Evolutionary conservation across 1,140 invertebrate genomes (phyloP).

Genomic region (Tachypleus tridentatus): DNA sequence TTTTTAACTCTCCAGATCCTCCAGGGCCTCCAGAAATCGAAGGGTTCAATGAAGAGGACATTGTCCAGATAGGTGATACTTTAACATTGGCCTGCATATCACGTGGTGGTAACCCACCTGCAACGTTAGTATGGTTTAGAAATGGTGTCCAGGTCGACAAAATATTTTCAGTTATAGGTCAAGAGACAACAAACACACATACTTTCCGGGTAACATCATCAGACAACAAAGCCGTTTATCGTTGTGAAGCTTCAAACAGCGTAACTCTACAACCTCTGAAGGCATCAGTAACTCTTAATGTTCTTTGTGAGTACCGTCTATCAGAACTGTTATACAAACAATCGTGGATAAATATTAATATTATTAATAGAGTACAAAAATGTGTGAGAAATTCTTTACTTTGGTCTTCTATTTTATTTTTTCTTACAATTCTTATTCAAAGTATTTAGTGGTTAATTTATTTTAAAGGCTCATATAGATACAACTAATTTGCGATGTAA

Average conservation of each 20-base stretch:
- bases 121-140: slow-evolving; percentile 86
- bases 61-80: slow-evolving; percentile 60
- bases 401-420: too few species aligned
- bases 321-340: too few species aligned
- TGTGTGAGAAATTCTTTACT: too few species aligned
- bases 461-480: too few species aligned
- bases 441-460: too few species aligned
- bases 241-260: slow-evolving; percentile 81
- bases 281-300: slow-evolving; percentile 69
- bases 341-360: too few species aligned
- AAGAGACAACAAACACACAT: slow-evolving; percentile 69
- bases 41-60: slow-evolving; percentile 74
- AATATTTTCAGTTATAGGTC: slow-evolving; percentile 55
- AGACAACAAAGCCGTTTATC: slow-evolving; percentile 83
- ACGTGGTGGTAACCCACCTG: slow-evolving; percentile 84
- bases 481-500: too few species aligned
- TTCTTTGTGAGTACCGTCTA: slow-evolving; percentile 66
- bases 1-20: slow-evolving; percentile 51
- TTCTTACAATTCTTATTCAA: too few species aligned
- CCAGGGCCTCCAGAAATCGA: slow-evolving; percentile 79
- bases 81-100: slow-evolving; percentile 80
- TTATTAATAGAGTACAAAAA: too few species aligned
- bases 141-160: slow-evolving; percentile 45
- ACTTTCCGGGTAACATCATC: slow-evolving; percentile 70
- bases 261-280: slow-evolving; percentile 64